phyloP scores from a whole-genome alignment of 2,797 vertebrate species.

The Yasuhikotakia modesta region DNA sequence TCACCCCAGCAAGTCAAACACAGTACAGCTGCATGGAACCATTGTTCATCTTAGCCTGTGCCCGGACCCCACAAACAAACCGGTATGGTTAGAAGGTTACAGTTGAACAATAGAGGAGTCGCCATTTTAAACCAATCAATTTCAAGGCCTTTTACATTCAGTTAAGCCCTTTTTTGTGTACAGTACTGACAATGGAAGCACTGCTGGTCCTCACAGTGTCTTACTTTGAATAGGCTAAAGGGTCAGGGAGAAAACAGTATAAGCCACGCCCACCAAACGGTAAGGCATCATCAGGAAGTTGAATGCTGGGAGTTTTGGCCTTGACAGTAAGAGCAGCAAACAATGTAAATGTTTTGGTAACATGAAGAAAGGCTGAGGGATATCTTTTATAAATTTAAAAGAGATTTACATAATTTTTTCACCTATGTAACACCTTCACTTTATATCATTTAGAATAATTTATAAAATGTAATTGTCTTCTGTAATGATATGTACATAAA shows the following conservation, averaged over 20 bases:
- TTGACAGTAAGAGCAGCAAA: slow-evolving; percentile 38
- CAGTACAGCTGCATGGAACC: slow-evolving; percentile 74
- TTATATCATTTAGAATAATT: slow-evolving; percentile 79
- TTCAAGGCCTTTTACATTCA: slow-evolving; percentile 71
- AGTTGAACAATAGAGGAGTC: slow-evolving; percentile 70
- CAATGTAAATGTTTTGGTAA: slow-evolving; percentile 23
- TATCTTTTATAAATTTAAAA: slow-evolving; percentile 18
- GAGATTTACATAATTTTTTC: slow-evolving; percentile 57
- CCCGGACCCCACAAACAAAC: slow-evolving; percentile 61
- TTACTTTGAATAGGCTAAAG: slow-evolving; percentile 38
- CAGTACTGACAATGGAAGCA: slow-evolving; percentile 65
- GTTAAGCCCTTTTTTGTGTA: slow-evolving; percentile 52
- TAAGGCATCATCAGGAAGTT: slow-evolving; percentile 24
- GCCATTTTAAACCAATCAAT: slow-evolving; percentile 77
- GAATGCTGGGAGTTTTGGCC: slow-evolving; percentile 35
- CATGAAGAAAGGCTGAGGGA: slow-evolving; percentile 16
- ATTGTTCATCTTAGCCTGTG: slow-evolving; percentile 72
- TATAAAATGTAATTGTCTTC: slow-evolving; percentile 76
- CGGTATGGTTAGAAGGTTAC: slow-evolving; percentile 75
- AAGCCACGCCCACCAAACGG: slow-evolving; percentile 44
- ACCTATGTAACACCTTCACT: slow-evolving; percentile 69
- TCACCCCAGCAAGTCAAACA: slow-evolving; percentile 69
- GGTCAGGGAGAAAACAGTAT: slow-evolving; percentile 50
- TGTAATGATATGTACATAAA: slow-evolving; percentile 80
- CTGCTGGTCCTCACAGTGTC: slow-evolving; percentile 51